Evolutionary conservation across 2,797 vertebrate species (phyloP).

Genomic region (Poecile montanus): DNA sequence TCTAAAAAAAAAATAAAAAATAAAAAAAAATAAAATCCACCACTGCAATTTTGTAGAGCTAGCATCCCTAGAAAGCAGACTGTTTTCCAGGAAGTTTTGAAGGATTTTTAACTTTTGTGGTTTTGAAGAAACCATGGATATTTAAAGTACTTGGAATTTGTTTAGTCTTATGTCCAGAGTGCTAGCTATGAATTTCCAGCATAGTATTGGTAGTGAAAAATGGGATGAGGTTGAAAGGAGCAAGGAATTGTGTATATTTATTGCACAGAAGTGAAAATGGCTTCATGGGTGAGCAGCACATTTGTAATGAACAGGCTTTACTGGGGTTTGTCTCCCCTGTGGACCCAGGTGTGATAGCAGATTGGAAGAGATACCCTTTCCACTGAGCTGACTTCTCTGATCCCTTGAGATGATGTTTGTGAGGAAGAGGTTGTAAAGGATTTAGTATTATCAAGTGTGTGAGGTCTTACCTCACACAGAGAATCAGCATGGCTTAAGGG

Average conservation of each 20-base stretch:
- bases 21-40: background rate
- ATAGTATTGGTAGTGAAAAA: background rate
- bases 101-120: background rate
- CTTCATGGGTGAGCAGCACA: background rate
- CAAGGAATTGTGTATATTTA: background rate
- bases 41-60: background rate
- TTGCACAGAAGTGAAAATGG: background rate
- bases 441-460: background rate
- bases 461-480: background rate
- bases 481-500: background rate
- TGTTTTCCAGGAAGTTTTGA: background rate
- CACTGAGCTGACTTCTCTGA: background rate
- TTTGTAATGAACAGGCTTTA: background rate
- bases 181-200: background rate
- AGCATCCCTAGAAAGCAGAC: background rate
- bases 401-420: background rate
- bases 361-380: slow-evolving; percentile 13
- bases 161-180: background rate
- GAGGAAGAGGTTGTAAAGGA: background rate
- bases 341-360: background rate
- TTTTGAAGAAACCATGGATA: background rate
- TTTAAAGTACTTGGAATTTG: background rate
- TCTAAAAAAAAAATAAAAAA: background rate
- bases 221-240: background rate
- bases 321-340: background rate